A percentile compares a stretch with the other conserved stretches of the same genome.
Conservation (phyloP, 2,797 vertebrate species). For the Sorex maritimensis region DNA sequence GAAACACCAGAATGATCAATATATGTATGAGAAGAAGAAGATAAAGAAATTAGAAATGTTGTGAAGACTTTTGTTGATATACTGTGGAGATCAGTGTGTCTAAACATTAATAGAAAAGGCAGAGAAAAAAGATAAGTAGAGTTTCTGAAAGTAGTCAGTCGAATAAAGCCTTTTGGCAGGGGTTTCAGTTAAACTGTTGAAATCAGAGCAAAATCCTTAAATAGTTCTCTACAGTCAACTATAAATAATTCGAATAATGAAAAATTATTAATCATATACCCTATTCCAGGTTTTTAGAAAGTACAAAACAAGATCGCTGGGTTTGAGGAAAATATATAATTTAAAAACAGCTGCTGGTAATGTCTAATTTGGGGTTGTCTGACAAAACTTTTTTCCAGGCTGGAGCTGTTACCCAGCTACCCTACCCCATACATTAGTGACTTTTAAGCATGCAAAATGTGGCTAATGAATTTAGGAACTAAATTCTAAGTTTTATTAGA, state of each 20-base stretch:
- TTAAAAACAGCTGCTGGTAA: background rate
- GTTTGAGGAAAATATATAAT: conserved; percentile 4
- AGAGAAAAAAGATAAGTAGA: background rate
- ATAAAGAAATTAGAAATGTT: background rate
- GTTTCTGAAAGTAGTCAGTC: conserved; percentile 2
- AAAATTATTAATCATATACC: background rate
- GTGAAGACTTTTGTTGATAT: conserved; percentile 42
- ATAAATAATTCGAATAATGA: conserved; percentile 4
- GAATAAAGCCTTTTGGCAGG: background rate
- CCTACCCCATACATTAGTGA: background rate
- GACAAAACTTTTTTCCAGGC: background rate
- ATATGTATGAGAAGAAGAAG: background rate
- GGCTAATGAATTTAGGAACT: background rate
- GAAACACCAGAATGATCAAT: background rate
- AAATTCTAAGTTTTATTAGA: conserved; percentile 54
- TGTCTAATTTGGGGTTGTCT: background rate
- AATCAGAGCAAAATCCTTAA: background rate
- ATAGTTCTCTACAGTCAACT: too few species aligned
- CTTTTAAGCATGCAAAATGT: conserved; percentile 11
- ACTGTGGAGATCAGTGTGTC: background rate
- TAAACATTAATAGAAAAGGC: background rate
- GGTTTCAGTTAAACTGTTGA: background rate
- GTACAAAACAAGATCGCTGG: background rate
- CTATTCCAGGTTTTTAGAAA: background rate
- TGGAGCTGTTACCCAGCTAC: background rate